Percentiles rank a stretch among this genome's conserved stretches.
These are phyloP conservation scores for Hoplostethus mediterraneus DNA, from an alignment of 2,797 vertebrate species.

Conservation along the genomic window DNA sequence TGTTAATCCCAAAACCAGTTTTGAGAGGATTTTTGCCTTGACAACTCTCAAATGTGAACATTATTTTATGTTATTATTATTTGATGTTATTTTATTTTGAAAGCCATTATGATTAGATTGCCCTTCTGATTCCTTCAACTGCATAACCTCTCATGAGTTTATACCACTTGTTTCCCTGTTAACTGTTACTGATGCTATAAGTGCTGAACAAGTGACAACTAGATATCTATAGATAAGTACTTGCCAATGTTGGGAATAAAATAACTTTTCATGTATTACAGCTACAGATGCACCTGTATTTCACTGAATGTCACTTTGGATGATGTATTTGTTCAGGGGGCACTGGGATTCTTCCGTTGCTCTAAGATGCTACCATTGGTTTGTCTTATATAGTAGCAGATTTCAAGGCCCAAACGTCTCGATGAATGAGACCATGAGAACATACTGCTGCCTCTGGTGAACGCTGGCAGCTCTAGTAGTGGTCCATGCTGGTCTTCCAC, in stretches of 20 bases:
- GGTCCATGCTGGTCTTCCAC: constrained; percentile 71
- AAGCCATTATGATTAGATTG: constrained; percentile 39
- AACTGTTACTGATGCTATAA: constrained; percentile 34
- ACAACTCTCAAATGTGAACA: constrained; percentile 34
- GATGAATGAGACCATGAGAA: constrained; percentile 55
- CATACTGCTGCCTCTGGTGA: constrained; percentile 58
- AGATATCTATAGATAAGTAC: constrained; percentile 29
- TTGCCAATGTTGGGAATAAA: background rate
- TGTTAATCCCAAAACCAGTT: constrained; percentile 46
- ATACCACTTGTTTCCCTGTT: constrained; percentile 29
- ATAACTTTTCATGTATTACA: constrained; percentile 27
- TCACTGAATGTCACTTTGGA: constrained; percentile 48
- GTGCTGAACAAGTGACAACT: constrained; percentile 41
- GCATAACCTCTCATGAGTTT: constrained; percentile 25
- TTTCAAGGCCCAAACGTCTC: constrained; percentile 46
- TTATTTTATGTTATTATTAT: constrained; percentile 20
- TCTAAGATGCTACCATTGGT: constrained; percentile 35
- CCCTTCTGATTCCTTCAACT: constrained; percentile 24
- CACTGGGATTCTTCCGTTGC: constrained; percentile 15
- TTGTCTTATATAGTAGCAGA: constrained; percentile 37
- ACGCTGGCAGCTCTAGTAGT: constrained; percentile 61
- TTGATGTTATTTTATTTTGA: background rate
- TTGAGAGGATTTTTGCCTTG: constrained; percentile 39
- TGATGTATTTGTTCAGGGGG: constrained; percentile 49
- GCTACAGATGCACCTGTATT: constrained; percentile 39